phyloP scores from a whole-genome alignment of 1,140 invertebrate genomes.

The Calephelis nemesis region DNA sequence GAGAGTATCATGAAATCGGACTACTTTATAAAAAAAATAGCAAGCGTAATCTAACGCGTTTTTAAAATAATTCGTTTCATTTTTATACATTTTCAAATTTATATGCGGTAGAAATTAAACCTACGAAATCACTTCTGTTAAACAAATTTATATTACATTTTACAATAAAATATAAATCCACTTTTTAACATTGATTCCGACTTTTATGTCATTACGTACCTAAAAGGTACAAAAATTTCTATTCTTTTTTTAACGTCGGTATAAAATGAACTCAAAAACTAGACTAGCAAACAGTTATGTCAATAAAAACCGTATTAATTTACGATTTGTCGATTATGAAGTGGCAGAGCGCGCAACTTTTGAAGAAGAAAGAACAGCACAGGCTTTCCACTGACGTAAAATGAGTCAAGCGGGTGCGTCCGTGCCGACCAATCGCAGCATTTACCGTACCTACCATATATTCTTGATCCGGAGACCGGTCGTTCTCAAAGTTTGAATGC shows the following conservation, averaged over 20 bases:
- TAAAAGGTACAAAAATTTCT: too few species aligned
- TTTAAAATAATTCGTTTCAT: too few species aligned
- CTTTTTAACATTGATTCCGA: background rate
- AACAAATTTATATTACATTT: too few species aligned
- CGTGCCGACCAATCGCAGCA: constrained; percentile 45
- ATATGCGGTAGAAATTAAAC: too few species aligned
- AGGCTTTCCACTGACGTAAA: constrained; percentile 54
- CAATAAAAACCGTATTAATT: constrained; percentile 8
- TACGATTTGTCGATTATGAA: constrained; percentile 26
- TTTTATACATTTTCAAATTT: too few species aligned
- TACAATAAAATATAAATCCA: too few species aligned
- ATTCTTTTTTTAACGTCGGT: too few species aligned
- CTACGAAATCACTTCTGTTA: too few species aligned
- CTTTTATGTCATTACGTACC: too few species aligned
- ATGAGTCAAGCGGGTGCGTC: constrained; percentile 56
- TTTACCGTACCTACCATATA: constrained; percentile 44
- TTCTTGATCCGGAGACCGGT: constrained; percentile 42
- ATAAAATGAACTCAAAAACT: constrained; percentile 17
- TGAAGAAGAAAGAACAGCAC: constrained; percentile 34
- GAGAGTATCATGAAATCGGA: too few species aligned
- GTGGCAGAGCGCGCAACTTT: background rate
- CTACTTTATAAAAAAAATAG: too few species aligned
- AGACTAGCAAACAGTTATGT: constrained; percentile 31
- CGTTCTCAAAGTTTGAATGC: constrained; percentile 50
- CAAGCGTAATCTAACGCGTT: too few species aligned